Evolutionary conservation across 2,797 vertebrate species (phyloP), one percentile per base, ranked within the genome.

Genomic region (Schizopygopsis malacanthus): DNA sequence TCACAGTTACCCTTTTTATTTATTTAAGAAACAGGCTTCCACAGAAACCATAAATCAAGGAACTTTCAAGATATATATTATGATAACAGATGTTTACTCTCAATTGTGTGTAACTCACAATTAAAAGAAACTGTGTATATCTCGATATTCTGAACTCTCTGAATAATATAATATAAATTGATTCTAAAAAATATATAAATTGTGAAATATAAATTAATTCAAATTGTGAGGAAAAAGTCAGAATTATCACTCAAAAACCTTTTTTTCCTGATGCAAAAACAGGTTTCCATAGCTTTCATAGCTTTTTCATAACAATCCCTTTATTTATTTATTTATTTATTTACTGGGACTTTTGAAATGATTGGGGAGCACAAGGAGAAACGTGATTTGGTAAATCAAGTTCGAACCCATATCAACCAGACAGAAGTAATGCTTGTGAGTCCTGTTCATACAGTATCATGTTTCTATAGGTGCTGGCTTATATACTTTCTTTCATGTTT

Each of bases 401-500:
- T 59, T 63, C 2, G 4, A 73, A 37, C 70, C 52, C 41, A 43
- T 25, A 59, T 59, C 50, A 28, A 39, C 52, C 50, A 18, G 4
- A 41, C 45, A 69, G 41, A 50, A 37, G 41, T 12, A 22, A 65
- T 67, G 45, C 45, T 10, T 37, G 65, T 54, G 65, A 70, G 28
- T 54, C 50, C 63, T 81, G 22, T 81, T 70, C 1, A 45, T 45
- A 45, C 4, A 45, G 43, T 45, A 45, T 45, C 2, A 45, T 4
- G 4, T 10, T 43, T 43, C 9, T 43, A 43, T 43, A 45, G 8
- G 33, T 47, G 18, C 2, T 75, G 70, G 20, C 70, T 76, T 84
- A 67, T 54, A 63, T 12, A 45, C 2, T 39, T 22, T 47, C 76
- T 50, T 43, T 56, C 4, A 15, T 85, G 15, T 87, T 22, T 88